A percentile compares a stretch with the other conserved stretches of the same genome.
Conservation (phyloP, 2,888 invertebrate genomes). For the Hyles lineata region DNA sequence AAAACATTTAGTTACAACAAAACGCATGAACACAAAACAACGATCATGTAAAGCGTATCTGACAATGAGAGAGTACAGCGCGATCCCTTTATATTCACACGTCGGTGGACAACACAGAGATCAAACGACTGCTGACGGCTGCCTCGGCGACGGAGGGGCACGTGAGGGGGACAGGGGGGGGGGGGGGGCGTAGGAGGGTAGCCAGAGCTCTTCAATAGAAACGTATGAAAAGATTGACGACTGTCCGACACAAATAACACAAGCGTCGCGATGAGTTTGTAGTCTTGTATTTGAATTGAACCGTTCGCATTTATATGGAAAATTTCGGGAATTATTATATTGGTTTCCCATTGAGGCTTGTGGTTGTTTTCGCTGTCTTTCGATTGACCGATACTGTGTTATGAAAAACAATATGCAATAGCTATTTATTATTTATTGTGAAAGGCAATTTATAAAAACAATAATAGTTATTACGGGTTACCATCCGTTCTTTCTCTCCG, state of each 20-base stretch:
- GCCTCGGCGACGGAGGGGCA: neutral
- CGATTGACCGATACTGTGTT: no score
- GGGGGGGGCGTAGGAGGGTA: neutral
- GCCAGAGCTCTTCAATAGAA: neutral
- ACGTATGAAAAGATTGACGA: slow-evolving; percentile 11
- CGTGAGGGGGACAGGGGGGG: neutral
- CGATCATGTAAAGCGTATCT: slow-evolving; percentile 25
- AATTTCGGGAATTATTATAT: neutral
- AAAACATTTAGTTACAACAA: slow-evolving; percentile 22
- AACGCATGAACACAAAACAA: slow-evolving; percentile 21
- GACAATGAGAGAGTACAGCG: slow-evolving; percentile 19
- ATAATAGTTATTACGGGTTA: no score
- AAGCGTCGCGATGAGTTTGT: slow-evolving; percentile 2
- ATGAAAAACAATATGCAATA: no score
- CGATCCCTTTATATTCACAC: slow-evolving; percentile 26
- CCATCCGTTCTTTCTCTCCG: no score
- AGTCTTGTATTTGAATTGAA: neutral
- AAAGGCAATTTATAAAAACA: no score
- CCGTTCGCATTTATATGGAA: neutral
- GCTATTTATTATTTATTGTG: no score
- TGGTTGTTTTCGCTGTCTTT: neutral
- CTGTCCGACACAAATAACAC: slow-evolving; percentile 17
- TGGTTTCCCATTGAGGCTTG: neutral
- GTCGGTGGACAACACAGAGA: slow-evolving; percentile 23
- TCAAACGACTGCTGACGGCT: slow-evolving; percentile 9